Conservation (phyloP, 2,888 invertebrate genomes). For the Cyaniris semiargus region DNA sequence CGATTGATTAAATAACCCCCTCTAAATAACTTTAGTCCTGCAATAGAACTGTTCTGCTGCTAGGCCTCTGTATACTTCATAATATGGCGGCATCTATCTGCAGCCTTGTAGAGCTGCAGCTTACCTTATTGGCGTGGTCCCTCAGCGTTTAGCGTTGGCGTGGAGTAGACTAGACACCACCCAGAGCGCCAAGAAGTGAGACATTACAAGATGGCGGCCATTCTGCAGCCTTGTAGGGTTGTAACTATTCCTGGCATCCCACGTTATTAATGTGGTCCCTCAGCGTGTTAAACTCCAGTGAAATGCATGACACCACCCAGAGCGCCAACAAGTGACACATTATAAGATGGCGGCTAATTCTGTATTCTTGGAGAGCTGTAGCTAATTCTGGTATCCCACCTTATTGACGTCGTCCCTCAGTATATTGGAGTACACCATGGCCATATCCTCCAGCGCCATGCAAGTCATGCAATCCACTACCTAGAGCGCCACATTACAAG, state of each 20-base stretch:
- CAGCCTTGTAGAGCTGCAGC: too few relatives aligned
- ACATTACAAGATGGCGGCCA: conserved; percentile 63
- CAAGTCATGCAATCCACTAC: conserved; percentile 88
- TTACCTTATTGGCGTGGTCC: conserved; percentile 90
- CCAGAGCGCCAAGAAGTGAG: conserved; percentile 87
- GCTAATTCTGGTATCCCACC: conserved; percentile 48
- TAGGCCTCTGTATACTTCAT: too few relatives aligned
- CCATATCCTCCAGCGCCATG: conserved; percentile 86
- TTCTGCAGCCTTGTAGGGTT: too few relatives aligned
- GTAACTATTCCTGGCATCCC: too few relatives aligned
- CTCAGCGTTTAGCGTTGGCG: conserved; percentile 89
- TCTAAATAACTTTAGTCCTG: background rate
- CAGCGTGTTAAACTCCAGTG: too few relatives aligned
- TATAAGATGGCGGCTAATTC: too few relatives aligned
- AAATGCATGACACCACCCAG: too few relatives aligned
- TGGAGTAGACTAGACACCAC: conserved; percentile 89
- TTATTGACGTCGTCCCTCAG: background rate
- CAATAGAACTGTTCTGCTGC: background rate
- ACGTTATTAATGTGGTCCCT: too few relatives aligned
- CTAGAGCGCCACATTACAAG: too few relatives aligned
- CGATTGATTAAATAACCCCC: background rate
- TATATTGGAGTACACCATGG: background rate
- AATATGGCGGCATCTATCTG: too few relatives aligned
- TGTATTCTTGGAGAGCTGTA: too few relatives aligned
- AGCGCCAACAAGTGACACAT: too few relatives aligned